These are phyloP conservation scores for Punctoribates punctum DNA, from an alignment of 2,888 invertebrate genomes.

Conservation along the genomic window DNA sequence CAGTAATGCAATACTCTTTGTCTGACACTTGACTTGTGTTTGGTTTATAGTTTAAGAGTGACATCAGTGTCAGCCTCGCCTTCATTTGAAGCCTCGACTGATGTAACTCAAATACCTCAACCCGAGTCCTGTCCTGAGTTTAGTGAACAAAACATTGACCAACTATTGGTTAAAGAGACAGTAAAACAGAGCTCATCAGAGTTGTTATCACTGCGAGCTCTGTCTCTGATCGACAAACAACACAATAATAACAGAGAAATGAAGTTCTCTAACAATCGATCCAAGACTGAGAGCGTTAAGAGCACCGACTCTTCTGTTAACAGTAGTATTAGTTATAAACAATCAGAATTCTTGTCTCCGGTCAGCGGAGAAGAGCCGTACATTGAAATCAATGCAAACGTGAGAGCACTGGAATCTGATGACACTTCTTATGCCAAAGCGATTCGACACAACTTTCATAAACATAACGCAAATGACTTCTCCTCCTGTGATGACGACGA, in stretches of 20 bases:
- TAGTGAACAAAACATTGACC: slow-evolving; percentile 4
- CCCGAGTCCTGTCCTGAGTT: slow-evolving; percentile 25
- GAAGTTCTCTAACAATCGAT: background rate
- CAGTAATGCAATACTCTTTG: background rate
- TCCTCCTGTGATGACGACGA: slow-evolving; percentile 48
- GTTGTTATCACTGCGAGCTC: slow-evolving; percentile 14
- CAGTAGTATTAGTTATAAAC: slow-evolving; percentile 37
- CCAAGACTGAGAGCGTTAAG: slow-evolving; percentile 22
- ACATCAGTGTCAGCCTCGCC: slow-evolving; percentile 26
- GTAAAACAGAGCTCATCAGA: slow-evolving; percentile 27
- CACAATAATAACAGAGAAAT: slow-evolving; percentile 22
- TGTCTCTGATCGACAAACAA: slow-evolving; percentile 25
- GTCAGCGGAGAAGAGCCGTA: slow-evolving; percentile 12
- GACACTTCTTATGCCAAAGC: slow-evolving; percentile 49
- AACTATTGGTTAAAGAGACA: background rate
- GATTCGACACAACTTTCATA: slow-evolving; percentile 44
- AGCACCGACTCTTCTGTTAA: slow-evolving; percentile 19
- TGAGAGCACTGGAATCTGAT: slow-evolving; percentile 46
- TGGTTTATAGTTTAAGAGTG: slow-evolving; percentile 20
- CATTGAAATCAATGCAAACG: background rate
- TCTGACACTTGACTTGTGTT: background rate
- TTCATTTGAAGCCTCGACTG: background rate
- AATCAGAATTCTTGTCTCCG: slow-evolving; percentile 26
- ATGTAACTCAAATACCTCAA: slow-evolving; percentile 8
- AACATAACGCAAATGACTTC: slow-evolving; percentile 45